Conservation (phyloP, 2,888 invertebrate genomes). For the Hirtodrosophila trivittata region DNA sequence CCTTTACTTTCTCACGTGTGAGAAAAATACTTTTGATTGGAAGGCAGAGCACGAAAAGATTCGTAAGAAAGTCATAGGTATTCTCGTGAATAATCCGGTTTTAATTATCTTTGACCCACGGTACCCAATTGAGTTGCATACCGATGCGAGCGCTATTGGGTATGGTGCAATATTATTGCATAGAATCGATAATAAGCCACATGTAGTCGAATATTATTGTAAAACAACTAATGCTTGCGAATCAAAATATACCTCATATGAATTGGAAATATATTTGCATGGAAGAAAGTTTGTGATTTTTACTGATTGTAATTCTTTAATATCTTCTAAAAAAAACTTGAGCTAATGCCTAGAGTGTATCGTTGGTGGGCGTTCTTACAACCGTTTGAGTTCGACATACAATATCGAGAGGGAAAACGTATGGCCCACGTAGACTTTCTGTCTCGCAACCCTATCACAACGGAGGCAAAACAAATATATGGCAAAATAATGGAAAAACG, state of each 20-base stretch:
- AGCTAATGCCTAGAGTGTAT: conserved; percentile 29
- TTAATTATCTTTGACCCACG: conserved; percentile 38
- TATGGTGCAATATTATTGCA: conserved; percentile 24
- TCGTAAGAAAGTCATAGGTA: neutral
- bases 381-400: conserved; percentile 30
- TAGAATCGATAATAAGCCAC: neutral
- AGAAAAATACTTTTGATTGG: conserved; percentile 17
- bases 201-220: conserved; percentile 35
- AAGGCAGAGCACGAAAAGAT: conserved; percentile 3
- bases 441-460: conserved; percentile 14
- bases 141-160: conserved; percentile 2
- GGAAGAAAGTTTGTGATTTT: conserved; percentile 18
- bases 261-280: conserved; percentile 46
- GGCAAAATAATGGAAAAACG: too few species aligned
- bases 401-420: conserved; percentile 27
- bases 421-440: conserved; percentile 36
- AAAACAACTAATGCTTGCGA: conserved; percentile 25
- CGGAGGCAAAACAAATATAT: too few species aligned
- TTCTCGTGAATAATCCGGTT: conserved; percentile 28
- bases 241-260: conserved; percentile 28
- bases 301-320: conserved; percentile 34
- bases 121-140: conserved; percentile 27
- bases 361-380: conserved; percentile 37
- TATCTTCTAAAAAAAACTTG: conserved; percentile 18
- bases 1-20: conserved; percentile 2